Evolutionary conservation across 1,140 invertebrate species (phyloP), one percentile per base, ranked within the genome.

Genomic region (Lethocerus indicus): DNA sequence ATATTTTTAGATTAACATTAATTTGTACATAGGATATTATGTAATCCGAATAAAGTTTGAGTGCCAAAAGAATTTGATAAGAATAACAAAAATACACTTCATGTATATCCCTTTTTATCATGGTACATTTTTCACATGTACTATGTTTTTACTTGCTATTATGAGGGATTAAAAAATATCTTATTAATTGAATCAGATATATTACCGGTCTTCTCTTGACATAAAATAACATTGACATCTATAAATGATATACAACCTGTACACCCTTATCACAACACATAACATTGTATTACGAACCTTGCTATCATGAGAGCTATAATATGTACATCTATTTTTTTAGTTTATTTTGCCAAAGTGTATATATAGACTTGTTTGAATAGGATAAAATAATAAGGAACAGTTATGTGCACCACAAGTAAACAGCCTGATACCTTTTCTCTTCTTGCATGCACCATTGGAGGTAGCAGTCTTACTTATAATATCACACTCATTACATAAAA

Each of bases 381-480:
- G 47, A 51, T 46, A 45, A 35, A 51, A 39, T 35, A 51, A 44
- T 28, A 51, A 44, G 43, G 44, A 50, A 40, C 39, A 50, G 49
- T 42, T 37, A 44, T 37, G 50, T 51, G 50, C 50, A 51, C 50
- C 50, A 51, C 50, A 51, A 51, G 50, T 51, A 44, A 47, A 47
- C 27, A 51, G 41, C 27, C 50, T 39, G 50, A 44, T 44, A 51
- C 50, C 50, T 36, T 29, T 43, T 50, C 49, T 47, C 40, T 25
- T 51, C 50, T 46, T 51, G 50, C 50, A 51, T 51, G 50, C 50
- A 51, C 50, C 50, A 51, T 41, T 51, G 25, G 50, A 51, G 50
- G 50, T 51, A 51, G 50, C 50, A 51, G 50, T 51, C 50, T 51
- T 51, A 51, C 42, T 51, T 51, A 35, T 51, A 47, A 46, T 51